Conservation (phyloP, 2,113 vertebrate genomes). For the Pachyramphus minor region DNA sequence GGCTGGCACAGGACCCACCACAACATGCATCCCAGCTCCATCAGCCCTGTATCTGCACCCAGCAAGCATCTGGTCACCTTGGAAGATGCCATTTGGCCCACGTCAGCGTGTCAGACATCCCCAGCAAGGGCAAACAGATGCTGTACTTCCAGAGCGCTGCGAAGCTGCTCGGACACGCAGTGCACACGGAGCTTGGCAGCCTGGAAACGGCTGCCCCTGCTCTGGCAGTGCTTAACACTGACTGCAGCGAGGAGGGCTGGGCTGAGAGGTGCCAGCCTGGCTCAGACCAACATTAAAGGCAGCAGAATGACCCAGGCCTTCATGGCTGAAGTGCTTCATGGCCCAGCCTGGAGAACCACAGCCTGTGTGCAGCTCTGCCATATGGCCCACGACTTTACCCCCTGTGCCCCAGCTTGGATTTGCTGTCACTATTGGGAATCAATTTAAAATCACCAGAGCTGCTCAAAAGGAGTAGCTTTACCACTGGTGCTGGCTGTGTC, state of each 20-base stretch:
- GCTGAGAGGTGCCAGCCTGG: neutral
- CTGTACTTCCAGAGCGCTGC: neutral
- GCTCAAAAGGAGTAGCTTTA: neutral
- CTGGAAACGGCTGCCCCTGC: neutral
- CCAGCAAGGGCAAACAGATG: neutral
- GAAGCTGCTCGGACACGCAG: neutral
- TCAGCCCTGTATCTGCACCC: neutral
- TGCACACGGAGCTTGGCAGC: fast-evolving
- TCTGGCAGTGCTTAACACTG: neutral
- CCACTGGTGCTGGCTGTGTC: neutral
- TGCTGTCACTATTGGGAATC: neutral
- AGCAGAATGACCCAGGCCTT: neutral
- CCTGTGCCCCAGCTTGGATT: neutral
- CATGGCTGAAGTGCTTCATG: neutral
- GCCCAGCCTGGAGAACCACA: neutral
- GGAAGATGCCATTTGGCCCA: neutral
- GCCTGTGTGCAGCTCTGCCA: neutral
- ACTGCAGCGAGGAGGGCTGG: neutral
- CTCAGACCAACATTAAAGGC: neutral
- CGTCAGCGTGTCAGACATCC: fast-evolving
- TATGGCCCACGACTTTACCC: neutral
- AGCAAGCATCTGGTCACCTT: neutral
- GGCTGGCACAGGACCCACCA: fast-evolving
- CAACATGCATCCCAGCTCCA: fast-evolving
- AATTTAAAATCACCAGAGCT: neutral